Conservation (phyloP, 1,140 invertebrate species). For the Dinoponera quadriceps region DNA sequence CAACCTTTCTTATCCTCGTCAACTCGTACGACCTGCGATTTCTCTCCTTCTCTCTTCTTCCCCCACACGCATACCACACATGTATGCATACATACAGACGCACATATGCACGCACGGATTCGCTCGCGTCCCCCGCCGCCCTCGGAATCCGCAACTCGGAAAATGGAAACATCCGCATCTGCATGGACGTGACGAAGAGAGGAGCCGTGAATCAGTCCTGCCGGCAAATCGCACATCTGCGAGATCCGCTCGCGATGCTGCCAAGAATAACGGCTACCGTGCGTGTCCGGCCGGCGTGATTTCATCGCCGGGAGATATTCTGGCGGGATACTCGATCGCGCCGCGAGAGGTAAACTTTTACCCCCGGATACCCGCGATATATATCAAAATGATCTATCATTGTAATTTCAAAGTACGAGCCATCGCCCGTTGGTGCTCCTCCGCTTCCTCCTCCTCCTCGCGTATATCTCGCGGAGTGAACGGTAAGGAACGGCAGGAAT, state of each 20-base stretch:
- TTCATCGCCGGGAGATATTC: constrained; percentile 56
- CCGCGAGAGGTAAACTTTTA: constrained; percentile 57
- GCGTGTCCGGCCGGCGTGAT: constrained; percentile 66
- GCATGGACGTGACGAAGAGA: constrained; percentile 51
- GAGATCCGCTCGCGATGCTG: constrained; percentile 62
- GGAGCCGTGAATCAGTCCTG: constrained; percentile 42
- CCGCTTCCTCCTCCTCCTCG: not conserved
- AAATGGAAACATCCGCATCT: constrained; percentile 69
- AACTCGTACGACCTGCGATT: constrained; percentile 38
- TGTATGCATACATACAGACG: too few species aligned
- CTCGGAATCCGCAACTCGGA: constrained; percentile 65
- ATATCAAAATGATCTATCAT: constrained; percentile 56
- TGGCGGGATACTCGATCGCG: constrained; percentile 42
- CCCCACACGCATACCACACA: not conserved
- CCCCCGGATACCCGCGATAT: not conserved
- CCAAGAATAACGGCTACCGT: constrained; percentile 68
- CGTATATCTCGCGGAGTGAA: constrained; percentile 15
- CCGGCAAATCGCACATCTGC: constrained; percentile 67
- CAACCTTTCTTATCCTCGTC: constrained; percentile 56
- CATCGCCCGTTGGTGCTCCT: not conserved
- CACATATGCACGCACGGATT: not conserved
- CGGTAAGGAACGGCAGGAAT: not conserved
- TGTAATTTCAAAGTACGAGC: constrained; percentile 43
- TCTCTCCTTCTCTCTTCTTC: constrained; percentile 8
- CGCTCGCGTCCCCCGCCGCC: not conserved